These are phyloP conservation scores for Meloe dianella DNA, from an alignment of 2,888 invertebrate genomes.

Conservation along the genomic window DNA sequence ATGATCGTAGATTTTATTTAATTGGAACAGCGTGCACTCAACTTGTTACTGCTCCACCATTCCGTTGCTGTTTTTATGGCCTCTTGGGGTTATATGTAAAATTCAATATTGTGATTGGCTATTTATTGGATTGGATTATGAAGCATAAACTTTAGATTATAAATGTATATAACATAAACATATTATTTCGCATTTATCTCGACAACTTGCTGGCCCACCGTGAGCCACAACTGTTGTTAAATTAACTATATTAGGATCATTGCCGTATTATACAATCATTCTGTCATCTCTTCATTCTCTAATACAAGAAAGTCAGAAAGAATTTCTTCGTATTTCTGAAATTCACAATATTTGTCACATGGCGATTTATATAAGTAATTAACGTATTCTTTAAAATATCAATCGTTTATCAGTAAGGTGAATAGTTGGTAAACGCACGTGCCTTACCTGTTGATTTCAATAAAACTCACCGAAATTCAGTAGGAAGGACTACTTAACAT, in stretches of 20 bases:
- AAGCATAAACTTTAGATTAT: conserved; percentile 50
- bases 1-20: conserved; percentile 54
- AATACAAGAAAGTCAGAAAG: not conserved
- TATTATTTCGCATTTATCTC: conserved; percentile 42
- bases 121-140: conserved; percentile 54
- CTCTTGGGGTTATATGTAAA: conserved; percentile 52
- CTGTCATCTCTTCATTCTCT: conserved; percentile 1
- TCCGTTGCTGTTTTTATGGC: conserved; percentile 53
- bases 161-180: conserved; percentile 45
- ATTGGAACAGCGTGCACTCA: conserved; percentile 56
- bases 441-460: conserved; percentile 10
- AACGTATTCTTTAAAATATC: not conserved
- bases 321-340: not conserved
- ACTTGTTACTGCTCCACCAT: conserved; percentile 53
- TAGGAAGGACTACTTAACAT: not conserved
- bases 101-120: conserved; percentile 57
- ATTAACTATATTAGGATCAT: not conserved
- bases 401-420: not conserved
- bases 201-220: conserved; percentile 18
- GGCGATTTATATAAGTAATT: not conserved
- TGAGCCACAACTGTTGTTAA: not conserved
- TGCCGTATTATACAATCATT: not conserved
- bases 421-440: conserved; percentile 4
- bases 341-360: not conserved
- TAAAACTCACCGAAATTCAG: conserved; percentile 1